Evolutionary conservation across 2,888 invertebrate species (phyloP).

Genomic region (Myathropa florea): DNA sequence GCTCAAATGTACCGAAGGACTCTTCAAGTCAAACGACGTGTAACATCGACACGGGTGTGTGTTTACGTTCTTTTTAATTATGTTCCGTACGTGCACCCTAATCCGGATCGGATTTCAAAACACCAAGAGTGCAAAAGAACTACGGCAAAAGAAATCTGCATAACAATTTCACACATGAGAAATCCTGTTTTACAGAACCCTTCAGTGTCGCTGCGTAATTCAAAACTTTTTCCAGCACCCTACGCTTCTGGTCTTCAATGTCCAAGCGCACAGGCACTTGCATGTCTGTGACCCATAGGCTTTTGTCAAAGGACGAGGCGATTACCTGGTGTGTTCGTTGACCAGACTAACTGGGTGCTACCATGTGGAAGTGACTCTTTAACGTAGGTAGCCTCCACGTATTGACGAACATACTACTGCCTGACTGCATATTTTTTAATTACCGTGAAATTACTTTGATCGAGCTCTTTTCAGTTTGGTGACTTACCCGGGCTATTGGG

Average conservation of each 20-base stretch:
- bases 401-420: constrained; percentile 40
- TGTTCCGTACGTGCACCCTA: constrained; percentile 27
- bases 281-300: constrained; percentile 27
- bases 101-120: constrained; percentile 63
- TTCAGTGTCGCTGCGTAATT: constrained; percentile 54
- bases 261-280: constrained; percentile 20
- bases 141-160: constrained; percentile 52
- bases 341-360: constrained; percentile 41
- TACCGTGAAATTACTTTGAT: constrained; percentile 69
- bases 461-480: constrained; percentile 41
- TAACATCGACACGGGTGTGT: constrained; percentile 18
- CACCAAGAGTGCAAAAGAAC: constrained; percentile 35
- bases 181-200: constrained; percentile 21
- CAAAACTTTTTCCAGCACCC: constrained; percentile 46
- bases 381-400: constrained; percentile 9
- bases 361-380: constrained; percentile 51
- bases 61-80: constrained; percentile 48
- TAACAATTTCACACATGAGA: constrained; percentile 68
- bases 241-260: constrained; percentile 69
- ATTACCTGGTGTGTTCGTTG: constrained; percentile 27
- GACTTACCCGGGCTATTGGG: constrained; percentile 47
- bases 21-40: constrained; percentile 62
- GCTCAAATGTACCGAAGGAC: constrained; percentile 67
- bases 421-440: constrained; percentile 56
- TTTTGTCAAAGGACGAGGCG: constrained; percentile 25